phyloP scores from a whole-genome alignment of 1,140 invertebrate genomes.

The Drosophila fuyamai region DNA sequence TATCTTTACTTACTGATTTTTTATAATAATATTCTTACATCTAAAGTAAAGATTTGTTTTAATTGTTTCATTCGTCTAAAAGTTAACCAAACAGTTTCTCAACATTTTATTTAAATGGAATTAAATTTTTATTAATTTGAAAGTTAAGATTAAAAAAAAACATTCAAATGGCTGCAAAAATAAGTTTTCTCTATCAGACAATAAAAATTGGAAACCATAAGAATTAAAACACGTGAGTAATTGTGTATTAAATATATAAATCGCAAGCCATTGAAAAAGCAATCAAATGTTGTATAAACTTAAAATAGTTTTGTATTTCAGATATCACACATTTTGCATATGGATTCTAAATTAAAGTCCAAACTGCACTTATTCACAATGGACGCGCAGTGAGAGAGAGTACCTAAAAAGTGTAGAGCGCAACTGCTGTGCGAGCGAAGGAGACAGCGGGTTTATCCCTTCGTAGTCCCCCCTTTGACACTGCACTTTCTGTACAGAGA shows the following conservation, averaged over 20 bases:
- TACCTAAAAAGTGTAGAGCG: conserved; percentile 3
- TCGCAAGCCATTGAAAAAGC: not conserved
- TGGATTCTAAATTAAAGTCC: conserved; percentile 19
- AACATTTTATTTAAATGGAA: too few species aligned
- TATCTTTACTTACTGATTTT: too few species aligned
- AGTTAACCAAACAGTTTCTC: too few species aligned
- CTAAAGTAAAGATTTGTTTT: too few species aligned
- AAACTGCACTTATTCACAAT: conserved; percentile 18
- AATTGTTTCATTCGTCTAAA: too few species aligned
- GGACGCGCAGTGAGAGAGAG: not conserved
- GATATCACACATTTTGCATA: conserved; percentile 5
- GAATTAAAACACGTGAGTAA: not conserved
- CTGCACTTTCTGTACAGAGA: conserved; percentile 22
- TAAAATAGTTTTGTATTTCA: conserved; percentile 10
- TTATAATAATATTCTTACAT: too few species aligned
- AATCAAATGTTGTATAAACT: not conserved
- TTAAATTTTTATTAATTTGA: too few species aligned
- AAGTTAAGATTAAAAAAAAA: too few species aligned
- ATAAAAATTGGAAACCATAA: too few species aligned
- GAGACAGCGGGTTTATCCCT: conserved; percentile 2
- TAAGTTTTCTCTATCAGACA: too few species aligned
- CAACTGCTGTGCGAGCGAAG: not conserved
- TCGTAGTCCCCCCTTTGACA: not conserved
- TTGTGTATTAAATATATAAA: not conserved
- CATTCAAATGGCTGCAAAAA: too few species aligned